Conservation (phyloP, 2,797 vertebrate genomes). For the Iguana delicatissima region DNA sequence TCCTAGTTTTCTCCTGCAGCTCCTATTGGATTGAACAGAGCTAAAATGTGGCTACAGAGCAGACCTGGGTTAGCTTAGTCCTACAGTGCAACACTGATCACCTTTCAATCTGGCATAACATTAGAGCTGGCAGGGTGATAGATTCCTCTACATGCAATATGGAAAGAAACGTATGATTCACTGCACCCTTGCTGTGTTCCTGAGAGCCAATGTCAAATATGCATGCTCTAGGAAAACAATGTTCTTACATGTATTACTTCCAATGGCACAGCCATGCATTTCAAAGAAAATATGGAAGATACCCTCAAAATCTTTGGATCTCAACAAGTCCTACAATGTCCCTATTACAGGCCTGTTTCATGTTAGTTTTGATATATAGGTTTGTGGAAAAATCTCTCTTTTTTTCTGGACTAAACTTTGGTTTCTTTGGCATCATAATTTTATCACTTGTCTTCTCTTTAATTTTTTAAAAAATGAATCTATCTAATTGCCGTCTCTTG, state of each 20-base stretch:
- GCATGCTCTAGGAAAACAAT: not conserved
- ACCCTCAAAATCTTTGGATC: not conserved
- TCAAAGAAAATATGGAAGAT: not conserved
- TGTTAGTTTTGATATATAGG: not conserved
- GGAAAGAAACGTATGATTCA: constrained; percentile 18
- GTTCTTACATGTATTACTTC: not conserved
- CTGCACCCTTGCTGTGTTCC: constrained; percentile 8
- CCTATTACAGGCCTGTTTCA: too few species aligned
- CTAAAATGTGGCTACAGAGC: not conserved
- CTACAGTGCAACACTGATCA: not conserved
- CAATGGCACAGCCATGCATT: not conserved
- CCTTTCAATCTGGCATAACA: constrained; percentile 33
- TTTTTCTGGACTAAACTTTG: not conserved
- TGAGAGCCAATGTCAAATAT: not conserved
- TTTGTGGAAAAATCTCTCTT: not conserved
- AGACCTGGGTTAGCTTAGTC: constrained; percentile 8
- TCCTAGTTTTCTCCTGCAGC: constrained; percentile 20
- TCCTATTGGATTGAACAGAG: constrained; percentile 25
- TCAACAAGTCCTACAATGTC: not conserved
- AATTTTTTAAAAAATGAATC: constrained; percentile 43
- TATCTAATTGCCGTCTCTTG: not conserved
- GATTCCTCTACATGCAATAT: constrained; percentile 11
- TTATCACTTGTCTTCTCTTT: constrained; percentile 40
- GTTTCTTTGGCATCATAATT: not conserved
- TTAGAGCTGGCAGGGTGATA: constrained; percentile 31